Percentiles rank a stretch among this genome's conserved stretches.
Conservation (phyloP, 2,113 vertebrate species). For the Anoplopoma fimbria region DNA sequence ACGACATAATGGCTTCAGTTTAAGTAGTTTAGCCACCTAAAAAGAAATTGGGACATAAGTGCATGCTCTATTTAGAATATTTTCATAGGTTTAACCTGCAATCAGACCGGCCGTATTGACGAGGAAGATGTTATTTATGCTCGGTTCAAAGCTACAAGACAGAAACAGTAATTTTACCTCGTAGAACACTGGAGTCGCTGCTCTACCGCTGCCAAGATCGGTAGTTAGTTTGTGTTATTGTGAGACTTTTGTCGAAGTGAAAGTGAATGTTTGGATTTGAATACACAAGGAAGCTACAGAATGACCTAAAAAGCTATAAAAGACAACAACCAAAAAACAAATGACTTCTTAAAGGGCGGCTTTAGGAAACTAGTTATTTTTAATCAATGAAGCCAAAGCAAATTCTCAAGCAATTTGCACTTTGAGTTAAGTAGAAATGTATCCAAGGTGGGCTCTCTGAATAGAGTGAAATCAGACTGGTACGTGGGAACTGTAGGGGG, state of each 20-base stretch:
- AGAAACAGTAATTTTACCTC: neutral
- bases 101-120: neutral
- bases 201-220: neutral
- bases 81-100: no score
- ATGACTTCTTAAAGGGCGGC: neutral
- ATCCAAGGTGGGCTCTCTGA: conserved; percentile 10
- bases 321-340: no score
- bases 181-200: neutral
- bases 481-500: conserved; percentile 58
- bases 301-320: neutral
- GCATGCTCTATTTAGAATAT: no score
- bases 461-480: conserved; percentile 30
- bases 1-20: no score
- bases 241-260: neutral
- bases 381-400: neutral
- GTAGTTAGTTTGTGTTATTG: neutral
- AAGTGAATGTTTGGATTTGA: neutral
- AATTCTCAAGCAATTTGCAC: conserved; percentile 1
- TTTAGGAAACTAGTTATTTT: neutral
- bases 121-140: no score
- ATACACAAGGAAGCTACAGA: neutral
- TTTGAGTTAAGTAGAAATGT: conserved; percentile 9
- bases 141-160: neutral
- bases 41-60: no score
- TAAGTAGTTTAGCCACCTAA: neutral